Conservation (phyloP, 92 coral and sea anemone species). For the Isaurus tuberculatus region DNA sequence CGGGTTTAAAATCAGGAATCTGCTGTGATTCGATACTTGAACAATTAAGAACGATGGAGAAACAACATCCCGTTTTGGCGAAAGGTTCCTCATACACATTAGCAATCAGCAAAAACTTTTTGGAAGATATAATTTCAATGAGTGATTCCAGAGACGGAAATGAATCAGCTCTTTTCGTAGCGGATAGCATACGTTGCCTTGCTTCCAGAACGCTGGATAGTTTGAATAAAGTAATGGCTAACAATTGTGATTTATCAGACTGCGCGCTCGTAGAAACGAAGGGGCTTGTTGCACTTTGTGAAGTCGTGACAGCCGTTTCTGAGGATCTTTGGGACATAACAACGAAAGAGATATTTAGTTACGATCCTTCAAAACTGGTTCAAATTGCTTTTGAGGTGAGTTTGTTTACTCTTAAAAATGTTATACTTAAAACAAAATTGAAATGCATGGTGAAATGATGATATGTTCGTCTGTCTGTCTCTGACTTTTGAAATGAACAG, state of each 20-base stretch:
- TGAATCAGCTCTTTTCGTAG: background rate
- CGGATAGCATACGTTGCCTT: background rate
- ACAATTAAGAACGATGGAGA: background rate
- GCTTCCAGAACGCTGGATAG: background rate
- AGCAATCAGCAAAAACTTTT: slow-evolving; percentile 29
- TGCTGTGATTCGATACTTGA: slow-evolving; percentile 8
- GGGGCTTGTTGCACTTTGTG: slow-evolving; percentile 34
- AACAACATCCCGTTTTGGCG: slow-evolving; percentile 5
- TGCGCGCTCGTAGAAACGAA: background rate
- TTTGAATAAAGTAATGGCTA: slow-evolving; percentile 1
- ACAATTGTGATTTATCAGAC: background rate
- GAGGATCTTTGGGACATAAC: slow-evolving; percentile 25
- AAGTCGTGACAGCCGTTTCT: slow-evolving; percentile 25
- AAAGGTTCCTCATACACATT: slow-evolving; percentile 35
- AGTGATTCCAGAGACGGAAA: background rate
- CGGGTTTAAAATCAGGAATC: background rate
- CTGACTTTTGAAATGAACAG: no score
- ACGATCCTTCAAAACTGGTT: slow-evolving; percentile 35
- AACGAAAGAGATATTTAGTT: slow-evolving; percentile 19
- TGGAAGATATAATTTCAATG: slow-evolving; percentile 15
- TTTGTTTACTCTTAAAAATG: background rate
- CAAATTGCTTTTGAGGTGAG: slow-evolving; percentile 34
- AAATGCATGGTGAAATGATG: no score
- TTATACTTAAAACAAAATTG: no score
- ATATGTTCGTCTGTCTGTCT: no score